Evolutionary conservation across 2,113 vertebrate genomes (phyloP).

Genomic region (Narcine bancroftii): DNA sequence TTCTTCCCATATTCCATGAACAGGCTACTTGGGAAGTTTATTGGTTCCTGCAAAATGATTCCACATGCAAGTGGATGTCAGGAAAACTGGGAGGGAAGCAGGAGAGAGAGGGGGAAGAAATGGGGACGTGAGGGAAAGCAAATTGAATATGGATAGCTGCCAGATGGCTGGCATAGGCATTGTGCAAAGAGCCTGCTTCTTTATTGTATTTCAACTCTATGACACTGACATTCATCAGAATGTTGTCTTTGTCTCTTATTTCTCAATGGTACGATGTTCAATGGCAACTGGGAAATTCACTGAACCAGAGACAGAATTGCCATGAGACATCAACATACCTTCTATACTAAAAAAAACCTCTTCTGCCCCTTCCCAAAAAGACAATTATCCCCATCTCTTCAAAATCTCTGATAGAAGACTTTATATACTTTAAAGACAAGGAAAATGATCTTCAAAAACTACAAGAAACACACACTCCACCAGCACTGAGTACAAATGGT

Average conservation of each 20-base stretch:
- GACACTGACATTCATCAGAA: slow-evolving; percentile 1
- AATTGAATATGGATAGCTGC: too few relatives aligned
- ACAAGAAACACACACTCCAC: not conserved
- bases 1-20: too few relatives aligned
- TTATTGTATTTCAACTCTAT: not conserved
- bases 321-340: not conserved
- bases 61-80: too few relatives aligned
- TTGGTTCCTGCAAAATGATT: too few relatives aligned
- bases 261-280: not conserved
- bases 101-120: too few relatives aligned
- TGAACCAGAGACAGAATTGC: not conserved
- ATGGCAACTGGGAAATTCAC: not conserved
- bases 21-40: too few relatives aligned
- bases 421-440: not conserved
- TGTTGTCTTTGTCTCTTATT: not conserved
- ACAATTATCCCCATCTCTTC: not conserved
- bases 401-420: not conserved
- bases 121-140: too few relatives aligned
- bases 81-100: too few relatives aligned
- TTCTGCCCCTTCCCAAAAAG: too few relatives aligned
- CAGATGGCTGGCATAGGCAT: too few relatives aligned
- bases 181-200: too few relatives aligned
- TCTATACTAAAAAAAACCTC: not conserved
- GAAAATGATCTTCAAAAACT: not conserved
- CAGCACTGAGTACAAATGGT: not conserved